A percentile compares a stretch with the other conserved stretches of the same genome.
phyloP scores from a whole-genome alignment of 2,888 invertebrate species.

The Ochropacha duplaris region DNA sequence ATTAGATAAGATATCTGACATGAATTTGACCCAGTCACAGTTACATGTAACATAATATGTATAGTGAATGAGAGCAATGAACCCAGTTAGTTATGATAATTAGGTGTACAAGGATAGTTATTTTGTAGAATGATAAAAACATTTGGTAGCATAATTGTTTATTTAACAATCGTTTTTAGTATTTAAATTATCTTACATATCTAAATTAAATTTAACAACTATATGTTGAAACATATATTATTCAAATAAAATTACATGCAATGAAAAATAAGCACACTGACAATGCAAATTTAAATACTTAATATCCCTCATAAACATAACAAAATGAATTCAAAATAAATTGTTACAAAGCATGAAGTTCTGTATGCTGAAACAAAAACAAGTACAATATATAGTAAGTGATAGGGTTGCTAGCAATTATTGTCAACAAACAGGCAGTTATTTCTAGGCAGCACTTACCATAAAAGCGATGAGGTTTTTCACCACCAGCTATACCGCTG shows the following conservation, averaged over 20 bases:
- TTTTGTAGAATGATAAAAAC: background rate
- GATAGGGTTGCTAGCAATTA: slow-evolving; percentile 25
- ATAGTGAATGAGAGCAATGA: slow-evolving; percentile 44
- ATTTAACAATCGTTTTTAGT: background rate
- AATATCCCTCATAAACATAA: slow-evolving; percentile 12
- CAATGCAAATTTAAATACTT: slow-evolving; percentile 20
- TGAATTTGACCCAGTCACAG: slow-evolving; percentile 54
- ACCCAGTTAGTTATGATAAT: slow-evolving; percentile 28
- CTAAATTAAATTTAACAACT: background rate
- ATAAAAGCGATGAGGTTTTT: slow-evolving; percentile 78
- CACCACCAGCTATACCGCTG: slow-evolving; percentile 57
- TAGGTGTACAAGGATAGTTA: slow-evolving; percentile 6
- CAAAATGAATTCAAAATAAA: slow-evolving; percentile 35
- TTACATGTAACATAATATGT: slow-evolving; percentile 26
- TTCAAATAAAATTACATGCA: slow-evolving; percentile 19
- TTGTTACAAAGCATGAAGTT: slow-evolving; percentile 53
- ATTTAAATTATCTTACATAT: background rate
- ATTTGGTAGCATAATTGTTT: no score
- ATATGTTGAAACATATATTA: background rate
- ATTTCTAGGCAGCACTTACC: slow-evolving; percentile 62
- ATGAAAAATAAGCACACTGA: slow-evolving; percentile 36
- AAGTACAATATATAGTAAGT: slow-evolving; percentile 35
- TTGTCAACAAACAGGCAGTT: slow-evolving; percentile 20
- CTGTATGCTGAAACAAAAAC: slow-evolving; percentile 68
- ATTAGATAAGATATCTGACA: slow-evolving; percentile 51